Conservation (phyloP, 30 jellyfish, hydroid and myxozoan species). For the Aurelia coerulea region DNA sequence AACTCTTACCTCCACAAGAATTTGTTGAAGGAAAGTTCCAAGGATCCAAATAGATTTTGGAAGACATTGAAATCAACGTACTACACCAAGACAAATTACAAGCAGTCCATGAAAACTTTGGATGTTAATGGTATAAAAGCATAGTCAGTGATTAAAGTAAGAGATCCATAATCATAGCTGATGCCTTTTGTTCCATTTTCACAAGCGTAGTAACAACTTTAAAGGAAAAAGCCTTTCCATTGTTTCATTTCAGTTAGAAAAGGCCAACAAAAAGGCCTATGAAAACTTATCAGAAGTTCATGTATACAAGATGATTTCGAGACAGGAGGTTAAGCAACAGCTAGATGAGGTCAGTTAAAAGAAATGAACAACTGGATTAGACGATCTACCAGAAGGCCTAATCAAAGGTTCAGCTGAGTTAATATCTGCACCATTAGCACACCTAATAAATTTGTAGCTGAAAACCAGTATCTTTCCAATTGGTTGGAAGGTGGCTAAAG, state of each 20-base stretch:
- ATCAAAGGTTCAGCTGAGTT: neutral
- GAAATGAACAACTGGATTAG: slow-evolving; percentile 12
- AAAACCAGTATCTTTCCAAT: neutral
- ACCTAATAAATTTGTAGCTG: neutral
- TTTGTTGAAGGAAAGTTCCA: slow-evolving; percentile 30
- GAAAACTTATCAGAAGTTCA: slow-evolving; percentile 26
- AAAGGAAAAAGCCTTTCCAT: slow-evolving; percentile 1
- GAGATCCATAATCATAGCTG: neutral
- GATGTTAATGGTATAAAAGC: neutral
- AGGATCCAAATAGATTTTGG: slow-evolving; percentile 1
- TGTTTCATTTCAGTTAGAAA: slow-evolving; percentile 6
- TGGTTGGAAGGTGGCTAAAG: neutral
- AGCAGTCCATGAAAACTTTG: slow-evolving; percentile 5
- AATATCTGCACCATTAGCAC: slow-evolving; percentile 5
- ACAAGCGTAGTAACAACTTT: neutral
- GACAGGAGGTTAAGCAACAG: slow-evolving; percentile 1
- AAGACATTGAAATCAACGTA: slow-evolving; percentile 2
- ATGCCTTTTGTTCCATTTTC: neutral
- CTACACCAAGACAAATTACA: neutral
- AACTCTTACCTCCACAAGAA: slow-evolving; percentile 16
- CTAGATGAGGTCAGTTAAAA: slow-evolving; percentile 1
- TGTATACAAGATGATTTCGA: slow-evolving; percentile 5
- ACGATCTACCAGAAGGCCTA: neutral
- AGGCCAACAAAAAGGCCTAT: neutral
- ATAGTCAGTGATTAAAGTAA: neutral